A percentile compares a stretch with the other conserved stretches of the same genome.
Evolutionary conservation across 2,888 invertebrate species (phyloP).

Genomic region (Apoderus coryli): DNA sequence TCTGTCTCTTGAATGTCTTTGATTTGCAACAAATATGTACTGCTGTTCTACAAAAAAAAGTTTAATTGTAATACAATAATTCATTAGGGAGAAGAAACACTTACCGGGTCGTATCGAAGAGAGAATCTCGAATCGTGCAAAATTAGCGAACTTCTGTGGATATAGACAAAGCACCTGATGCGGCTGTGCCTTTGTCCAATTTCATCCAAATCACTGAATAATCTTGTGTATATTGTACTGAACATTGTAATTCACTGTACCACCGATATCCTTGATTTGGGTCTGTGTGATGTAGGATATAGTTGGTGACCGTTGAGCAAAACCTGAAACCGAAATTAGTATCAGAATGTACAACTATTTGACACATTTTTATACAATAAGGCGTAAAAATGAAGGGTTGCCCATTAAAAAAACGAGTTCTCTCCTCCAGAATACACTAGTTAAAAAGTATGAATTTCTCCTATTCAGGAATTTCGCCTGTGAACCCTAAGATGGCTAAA

Average conservation of each 20-base stretch:
- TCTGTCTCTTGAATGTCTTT: constrained; percentile 91
- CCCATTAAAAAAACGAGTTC: too few relatives aligned
- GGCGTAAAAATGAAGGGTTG: too few relatives aligned
- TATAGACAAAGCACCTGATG: constrained; percentile 65
- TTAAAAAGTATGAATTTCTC: too few relatives aligned
- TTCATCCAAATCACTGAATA: constrained; percentile 76
- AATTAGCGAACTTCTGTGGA: constrained; percentile 71
- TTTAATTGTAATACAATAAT: too few relatives aligned
- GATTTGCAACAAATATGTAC: constrained; percentile 72
- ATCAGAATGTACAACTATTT: too few relatives aligned
- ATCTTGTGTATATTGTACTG: constrained; percentile 77
- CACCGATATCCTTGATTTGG: constrained; percentile 84
- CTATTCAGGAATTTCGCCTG: too few relatives aligned
- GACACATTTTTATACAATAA: too few relatives aligned
- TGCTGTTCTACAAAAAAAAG: constrained; percentile 42
- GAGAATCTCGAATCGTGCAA: constrained; percentile 75
- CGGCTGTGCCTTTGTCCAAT: constrained; percentile 46
- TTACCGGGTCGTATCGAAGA: constrained; percentile 52
- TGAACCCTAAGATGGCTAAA: too few relatives aligned
- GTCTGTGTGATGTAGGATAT: constrained; percentile 86
- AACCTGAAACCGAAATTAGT: too few relatives aligned
- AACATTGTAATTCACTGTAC: constrained; percentile 79
- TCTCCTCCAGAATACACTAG: too few relatives aligned
- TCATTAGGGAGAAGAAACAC: too few relatives aligned
- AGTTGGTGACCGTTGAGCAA: constrained; percentile 65